Evolutionary conservation across 1,140 invertebrate genomes (phyloP).

Genomic region (Tetraneura akinire): DNA sequence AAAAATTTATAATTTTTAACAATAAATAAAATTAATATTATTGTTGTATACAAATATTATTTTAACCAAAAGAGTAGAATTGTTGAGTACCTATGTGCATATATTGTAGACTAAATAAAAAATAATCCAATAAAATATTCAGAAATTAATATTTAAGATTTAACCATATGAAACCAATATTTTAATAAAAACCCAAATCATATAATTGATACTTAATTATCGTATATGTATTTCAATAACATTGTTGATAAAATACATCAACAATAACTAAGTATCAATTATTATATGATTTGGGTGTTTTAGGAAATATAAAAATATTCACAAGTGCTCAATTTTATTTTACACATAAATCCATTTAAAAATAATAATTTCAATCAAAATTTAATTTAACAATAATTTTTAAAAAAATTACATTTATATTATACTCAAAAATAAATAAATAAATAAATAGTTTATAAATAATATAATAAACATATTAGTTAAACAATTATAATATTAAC

Average conservation of each 20-base stretch:
- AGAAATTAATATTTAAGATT: conserved; percentile 19
- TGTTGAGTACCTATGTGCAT: background rate
- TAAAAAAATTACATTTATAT: too few relatives aligned
- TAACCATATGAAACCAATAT: conserved; percentile 18
- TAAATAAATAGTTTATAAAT: too few relatives aligned
- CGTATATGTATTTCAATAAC: too few relatives aligned
- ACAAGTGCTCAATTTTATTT: background rate
- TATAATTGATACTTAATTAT: too few relatives aligned
- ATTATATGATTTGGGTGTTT: background rate
- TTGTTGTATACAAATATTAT: background rate
- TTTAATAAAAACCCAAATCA: background rate
- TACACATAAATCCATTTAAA: background rate
- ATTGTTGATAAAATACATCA: conserved; percentile 7
- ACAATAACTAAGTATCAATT: conserved; percentile 8
- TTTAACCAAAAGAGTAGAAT: background rate
- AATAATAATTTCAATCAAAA: background rate
- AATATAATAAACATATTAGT: too few relatives aligned
- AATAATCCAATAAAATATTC: conserved; percentile 21
- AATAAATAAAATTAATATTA: background rate
- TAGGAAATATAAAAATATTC: background rate
- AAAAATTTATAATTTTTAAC: background rate
- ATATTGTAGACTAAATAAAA: too few relatives aligned
- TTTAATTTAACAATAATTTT: too few relatives aligned
- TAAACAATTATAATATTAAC: too few relatives aligned
- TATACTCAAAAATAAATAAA: too few relatives aligned